phyloP scores from a whole-genome alignment of 1,140 invertebrate species.

The Nixonia krombeini region DNA sequence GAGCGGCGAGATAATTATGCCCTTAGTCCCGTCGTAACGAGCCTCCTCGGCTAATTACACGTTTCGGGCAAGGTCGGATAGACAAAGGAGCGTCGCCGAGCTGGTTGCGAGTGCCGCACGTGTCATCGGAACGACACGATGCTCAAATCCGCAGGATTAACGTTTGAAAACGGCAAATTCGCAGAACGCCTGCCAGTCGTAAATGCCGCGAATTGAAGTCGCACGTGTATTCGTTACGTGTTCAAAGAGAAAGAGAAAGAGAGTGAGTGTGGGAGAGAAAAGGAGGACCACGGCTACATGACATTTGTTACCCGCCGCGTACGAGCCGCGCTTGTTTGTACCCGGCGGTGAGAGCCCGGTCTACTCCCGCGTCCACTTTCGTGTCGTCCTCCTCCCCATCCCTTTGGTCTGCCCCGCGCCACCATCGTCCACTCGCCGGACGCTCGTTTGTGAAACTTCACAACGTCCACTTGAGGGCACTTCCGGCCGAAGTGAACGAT shows the following conservation, averaged over 20 bases:
- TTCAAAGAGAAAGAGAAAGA: constrained; percentile 1
- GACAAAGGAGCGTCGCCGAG: background rate
- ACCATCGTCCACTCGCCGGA: constrained; percentile 49
- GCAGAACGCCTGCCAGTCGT: constrained; percentile 53
- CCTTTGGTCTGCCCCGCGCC: constrained; percentile 50
- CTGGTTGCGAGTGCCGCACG: constrained; percentile 21
- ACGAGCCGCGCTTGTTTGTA: constrained; percentile 66
- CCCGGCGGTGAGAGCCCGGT: constrained; percentile 33
- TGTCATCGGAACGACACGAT: too few relatives aligned
- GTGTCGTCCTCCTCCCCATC: constrained; percentile 46
- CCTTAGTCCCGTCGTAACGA: constrained; percentile 26
- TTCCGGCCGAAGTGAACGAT: too few relatives aligned
- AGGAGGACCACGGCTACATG: constrained; percentile 58
- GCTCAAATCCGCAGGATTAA: constrained; percentile 55
- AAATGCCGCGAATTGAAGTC: constrained; percentile 10
- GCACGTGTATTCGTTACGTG: constrained; percentile 47
- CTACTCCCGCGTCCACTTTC: constrained; percentile 51
- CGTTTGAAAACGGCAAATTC: constrained; percentile 62
- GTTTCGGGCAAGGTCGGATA: background rate
- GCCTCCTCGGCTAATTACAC: constrained; percentile 32
- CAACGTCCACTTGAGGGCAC: constrained; percentile 53
- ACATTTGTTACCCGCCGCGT: constrained; percentile 67
- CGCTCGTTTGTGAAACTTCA: constrained; percentile 70
- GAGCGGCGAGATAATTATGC: constrained; percentile 33
- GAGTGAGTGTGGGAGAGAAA: constrained; percentile 17